Conservation (phyloP, 2,113 vertebrate species). For the Acrocephalus arundinaceus region DNA sequence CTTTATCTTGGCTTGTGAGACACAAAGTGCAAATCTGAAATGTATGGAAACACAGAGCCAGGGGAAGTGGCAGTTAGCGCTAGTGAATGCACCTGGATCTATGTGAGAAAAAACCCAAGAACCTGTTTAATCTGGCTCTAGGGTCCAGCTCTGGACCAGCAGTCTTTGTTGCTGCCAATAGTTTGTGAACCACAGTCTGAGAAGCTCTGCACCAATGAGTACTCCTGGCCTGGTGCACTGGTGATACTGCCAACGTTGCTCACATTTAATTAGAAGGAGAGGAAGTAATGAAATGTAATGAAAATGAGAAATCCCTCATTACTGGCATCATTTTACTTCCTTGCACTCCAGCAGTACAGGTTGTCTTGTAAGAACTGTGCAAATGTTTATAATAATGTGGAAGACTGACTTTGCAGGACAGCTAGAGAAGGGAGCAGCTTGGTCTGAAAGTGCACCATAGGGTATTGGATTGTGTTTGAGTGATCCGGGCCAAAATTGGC, state of each 20-base stretch:
- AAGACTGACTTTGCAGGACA: not conserved
- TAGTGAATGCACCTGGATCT: not conserved
- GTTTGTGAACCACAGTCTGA: not conserved
- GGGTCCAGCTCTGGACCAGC: not conserved
- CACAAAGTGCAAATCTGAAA: not conserved
- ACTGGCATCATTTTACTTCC: not conserved
- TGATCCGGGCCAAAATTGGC: not conserved
- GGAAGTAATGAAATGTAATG: not conserved
- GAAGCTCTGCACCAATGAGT: not conserved
- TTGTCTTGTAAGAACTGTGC: not conserved
- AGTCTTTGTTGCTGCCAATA: not conserved
- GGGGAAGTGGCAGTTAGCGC: not conserved
- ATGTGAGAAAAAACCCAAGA: not conserved
- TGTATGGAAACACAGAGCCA: not conserved
- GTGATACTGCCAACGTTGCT: not conserved
- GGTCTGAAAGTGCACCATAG: not conserved
- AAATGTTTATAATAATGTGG: not conserved
- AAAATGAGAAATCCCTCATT: not conserved
- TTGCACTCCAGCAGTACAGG: not conserved
- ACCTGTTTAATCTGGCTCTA: not conserved
- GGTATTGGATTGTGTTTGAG: not conserved
- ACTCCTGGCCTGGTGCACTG: not conserved
- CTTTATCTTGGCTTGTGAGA: not conserved
- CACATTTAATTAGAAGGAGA: not conserved
- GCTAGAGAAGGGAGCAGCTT: not conserved